These are phyloP conservation scores for Agrilus planipennis DNA, from an alignment of 1,140 invertebrate species.

Conservation along the genomic window DNA sequence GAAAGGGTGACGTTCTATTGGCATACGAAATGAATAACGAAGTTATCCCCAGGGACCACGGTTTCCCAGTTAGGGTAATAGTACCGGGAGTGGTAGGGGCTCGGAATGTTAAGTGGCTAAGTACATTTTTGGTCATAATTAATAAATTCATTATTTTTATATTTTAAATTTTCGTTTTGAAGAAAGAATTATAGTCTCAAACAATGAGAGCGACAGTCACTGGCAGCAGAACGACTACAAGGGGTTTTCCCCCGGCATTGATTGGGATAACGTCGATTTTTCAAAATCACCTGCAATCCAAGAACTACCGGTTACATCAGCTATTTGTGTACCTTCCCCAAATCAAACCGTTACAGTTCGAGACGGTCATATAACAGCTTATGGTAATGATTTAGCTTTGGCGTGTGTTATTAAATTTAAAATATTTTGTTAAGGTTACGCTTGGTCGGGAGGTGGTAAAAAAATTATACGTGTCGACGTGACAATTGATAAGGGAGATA, in stretches of 20 bases:
- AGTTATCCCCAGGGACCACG: constrained; percentile 79
- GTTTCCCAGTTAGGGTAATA: constrained; percentile 78
- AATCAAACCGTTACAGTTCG: constrained; percentile 42
- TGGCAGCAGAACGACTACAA: constrained; percentile 98
- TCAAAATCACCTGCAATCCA: constrained; percentile 77
- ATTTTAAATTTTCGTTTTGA: constrained; percentile 14
- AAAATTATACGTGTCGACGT: constrained; percentile 82
- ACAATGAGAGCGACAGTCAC: constrained; percentile 79
- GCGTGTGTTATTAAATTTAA: not conserved
- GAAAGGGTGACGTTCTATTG: constrained; percentile 69
- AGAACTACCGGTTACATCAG: constrained; percentile 88
- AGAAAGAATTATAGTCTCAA: constrained; percentile 69
- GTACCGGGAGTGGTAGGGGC: constrained; percentile 83
- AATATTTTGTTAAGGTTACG: constrained; percentile 59
- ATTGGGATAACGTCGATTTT: constrained; percentile 89
- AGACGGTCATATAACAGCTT: constrained; percentile 53
- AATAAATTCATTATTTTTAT: too few relatives aligned
- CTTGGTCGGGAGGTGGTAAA: constrained; percentile 91
- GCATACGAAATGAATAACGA: constrained; percentile 97
- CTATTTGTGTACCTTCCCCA: constrained; percentile 68
- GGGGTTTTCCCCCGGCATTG: constrained; percentile 76
- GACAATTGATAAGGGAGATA: constrained; percentile 67
- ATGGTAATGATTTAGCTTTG: too few relatives aligned
- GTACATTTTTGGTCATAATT: constrained; percentile 38
- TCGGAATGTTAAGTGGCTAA: constrained; percentile 75